Conservation (phyloP, 2,888 invertebrate genomes). For the Thelaira solivaga region DNA sequence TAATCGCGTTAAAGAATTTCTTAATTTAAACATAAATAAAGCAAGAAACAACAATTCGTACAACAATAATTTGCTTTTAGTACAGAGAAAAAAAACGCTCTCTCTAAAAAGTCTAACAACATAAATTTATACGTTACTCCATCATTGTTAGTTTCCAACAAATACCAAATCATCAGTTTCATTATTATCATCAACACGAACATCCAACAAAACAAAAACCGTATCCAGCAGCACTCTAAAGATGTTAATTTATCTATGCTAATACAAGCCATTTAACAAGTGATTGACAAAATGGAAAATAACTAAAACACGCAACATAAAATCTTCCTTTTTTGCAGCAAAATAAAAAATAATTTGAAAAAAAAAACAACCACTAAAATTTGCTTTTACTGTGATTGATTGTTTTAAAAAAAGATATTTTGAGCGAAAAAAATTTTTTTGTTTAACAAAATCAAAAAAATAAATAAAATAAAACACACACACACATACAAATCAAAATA, state of each 20-base stretch:
- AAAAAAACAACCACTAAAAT: neutral
- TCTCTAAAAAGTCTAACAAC: too few relatives aligned
- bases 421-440: neutral
- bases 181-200: too few relatives aligned
- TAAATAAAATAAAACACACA: neutral
- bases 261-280: slow-evolving; percentile 32
- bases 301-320: neutral
- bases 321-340: neutral
- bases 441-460: slow-evolving; percentile 25
- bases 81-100: too few relatives aligned
- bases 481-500: neutral
- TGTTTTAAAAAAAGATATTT: slow-evolving; percentile 3
- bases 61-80: neutral
- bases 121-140: slow-evolving; percentile 46
- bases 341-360: neutral
- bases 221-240: neutral
- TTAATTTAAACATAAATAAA: slow-evolving; percentile 9
- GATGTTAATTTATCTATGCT: neutral
- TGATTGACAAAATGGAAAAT: slow-evolving; percentile 40
- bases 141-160: slow-evolving; percentile 34
- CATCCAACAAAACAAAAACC: slow-evolving; percentile 1
- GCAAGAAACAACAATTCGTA: neutral
- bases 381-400: slow-evolving; percentile 35
- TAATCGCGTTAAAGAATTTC: slow-evolving; percentile 10
- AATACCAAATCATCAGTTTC: neutral